Conservation (phyloP, 2,797 vertebrate genomes). For the Anniella stebbinsi region DNA sequence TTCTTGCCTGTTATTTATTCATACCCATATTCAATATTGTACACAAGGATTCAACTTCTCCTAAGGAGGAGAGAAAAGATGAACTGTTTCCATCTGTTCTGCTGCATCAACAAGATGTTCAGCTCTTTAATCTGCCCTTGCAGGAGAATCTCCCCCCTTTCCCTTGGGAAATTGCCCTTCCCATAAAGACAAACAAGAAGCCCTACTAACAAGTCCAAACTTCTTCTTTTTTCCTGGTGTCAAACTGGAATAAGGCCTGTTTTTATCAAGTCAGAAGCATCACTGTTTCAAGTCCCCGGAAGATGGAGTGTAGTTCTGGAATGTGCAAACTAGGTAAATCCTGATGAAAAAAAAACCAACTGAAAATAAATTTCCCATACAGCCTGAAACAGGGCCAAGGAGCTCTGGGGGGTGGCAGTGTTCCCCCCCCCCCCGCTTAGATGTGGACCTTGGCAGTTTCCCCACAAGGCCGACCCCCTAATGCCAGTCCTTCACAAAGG, state of each 20-base stretch:
- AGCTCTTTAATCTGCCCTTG: slow-evolving; percentile 36
- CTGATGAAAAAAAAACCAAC: background rate
- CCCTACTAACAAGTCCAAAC: background rate
- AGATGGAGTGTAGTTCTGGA: too few relatives aligned
- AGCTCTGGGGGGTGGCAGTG: too few relatives aligned
- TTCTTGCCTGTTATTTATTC: slow-evolving; percentile 71
- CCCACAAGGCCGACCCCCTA: background rate
- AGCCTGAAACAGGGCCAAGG: background rate
- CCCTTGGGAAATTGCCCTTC: slow-evolving; percentile 18
- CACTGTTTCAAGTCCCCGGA: accelerated
- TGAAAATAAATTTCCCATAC: background rate
- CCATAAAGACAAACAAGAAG: background rate
- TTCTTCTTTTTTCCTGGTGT: background rate
- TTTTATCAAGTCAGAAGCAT: background rate
- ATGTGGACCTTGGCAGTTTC: too few relatives aligned
- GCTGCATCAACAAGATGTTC: slow-evolving; percentile 56
- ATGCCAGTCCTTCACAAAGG: background rate
- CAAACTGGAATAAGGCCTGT: background rate
- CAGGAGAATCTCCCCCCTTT: slow-evolving; percentile 46
- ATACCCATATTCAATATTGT: slow-evolving; percentile 66
- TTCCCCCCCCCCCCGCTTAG: too few relatives aligned
- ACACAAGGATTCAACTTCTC: slow-evolving; percentile 57
- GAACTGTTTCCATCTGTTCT: slow-evolving; percentile 69
- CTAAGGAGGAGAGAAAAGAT: slow-evolving; percentile 63
- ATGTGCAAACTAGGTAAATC: background rate